Evolutionary conservation across 2,113 vertebrate species (phyloP).

Genomic region (Plestiodon gilberti): DNA sequence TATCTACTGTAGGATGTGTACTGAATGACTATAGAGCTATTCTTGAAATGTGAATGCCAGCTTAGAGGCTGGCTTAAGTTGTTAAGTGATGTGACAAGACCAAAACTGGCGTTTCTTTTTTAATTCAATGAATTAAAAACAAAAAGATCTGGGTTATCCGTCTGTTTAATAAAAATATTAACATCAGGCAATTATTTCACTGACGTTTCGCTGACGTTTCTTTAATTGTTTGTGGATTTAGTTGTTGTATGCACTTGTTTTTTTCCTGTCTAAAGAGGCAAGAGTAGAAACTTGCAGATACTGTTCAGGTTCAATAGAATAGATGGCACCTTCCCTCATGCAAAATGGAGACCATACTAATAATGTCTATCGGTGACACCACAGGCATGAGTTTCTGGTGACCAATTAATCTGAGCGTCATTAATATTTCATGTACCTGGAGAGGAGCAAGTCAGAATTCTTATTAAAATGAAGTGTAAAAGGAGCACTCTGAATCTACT

Average conservation of each 20-base stretch:
- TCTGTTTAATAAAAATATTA: no score
- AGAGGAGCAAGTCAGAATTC: neutral
- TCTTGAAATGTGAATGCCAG: neutral
- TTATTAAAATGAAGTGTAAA: neutral
- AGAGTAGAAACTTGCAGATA: neutral
- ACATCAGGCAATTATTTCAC: no score
- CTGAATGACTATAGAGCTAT: neutral
- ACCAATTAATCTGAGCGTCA: neutral
- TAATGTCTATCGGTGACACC: no score
- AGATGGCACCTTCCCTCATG: neutral
- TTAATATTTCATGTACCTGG: neutral
- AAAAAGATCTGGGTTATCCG: no score
- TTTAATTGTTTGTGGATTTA: neutral
- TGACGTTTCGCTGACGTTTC: neutral
- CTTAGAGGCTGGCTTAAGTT: neutral
- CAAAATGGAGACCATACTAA: neutral
- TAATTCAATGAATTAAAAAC: no score
- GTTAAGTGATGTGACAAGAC: neutral
- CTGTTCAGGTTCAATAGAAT: neutral
- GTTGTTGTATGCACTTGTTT: neutral
- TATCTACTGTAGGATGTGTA: neutral
- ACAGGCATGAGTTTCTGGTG: neutral
- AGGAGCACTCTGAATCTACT: neutral
- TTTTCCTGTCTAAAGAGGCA: neutral
- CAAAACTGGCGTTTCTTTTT: neutral